Conservation (phyloP, 2,797 vertebrate species). For the Lagodon rhomboides region DNA sequence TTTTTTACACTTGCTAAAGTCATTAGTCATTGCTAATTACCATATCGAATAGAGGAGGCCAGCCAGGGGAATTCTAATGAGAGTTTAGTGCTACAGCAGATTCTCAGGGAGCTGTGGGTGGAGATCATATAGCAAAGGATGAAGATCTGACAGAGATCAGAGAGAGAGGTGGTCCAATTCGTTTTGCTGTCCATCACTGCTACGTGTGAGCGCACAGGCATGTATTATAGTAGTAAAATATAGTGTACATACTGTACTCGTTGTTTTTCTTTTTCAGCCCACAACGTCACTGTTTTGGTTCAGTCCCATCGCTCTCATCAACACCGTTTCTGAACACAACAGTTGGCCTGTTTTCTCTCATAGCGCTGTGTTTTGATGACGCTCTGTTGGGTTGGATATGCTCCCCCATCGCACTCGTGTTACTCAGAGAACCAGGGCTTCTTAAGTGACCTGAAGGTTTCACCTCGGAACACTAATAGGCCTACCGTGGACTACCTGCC, state of each 20-base stretch:
- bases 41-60: constrained; percentile 77
- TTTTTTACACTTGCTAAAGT: constrained; percentile 83
- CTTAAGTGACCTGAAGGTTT: neutral
- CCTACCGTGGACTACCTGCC: neutral
- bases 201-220: neutral
- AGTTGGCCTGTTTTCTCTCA: constrained; percentile 5
- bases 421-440: neutral
- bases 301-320: neutral
- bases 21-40: constrained; percentile 86
- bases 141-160: constrained; percentile 32
- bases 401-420: neutral
- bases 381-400: neutral
- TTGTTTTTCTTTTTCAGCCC: neutral
- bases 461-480: neutral
- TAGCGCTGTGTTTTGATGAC: neutral
- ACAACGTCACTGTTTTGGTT: neutral
- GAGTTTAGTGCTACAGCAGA: constrained; percentile 69
- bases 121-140: constrained; percentile 61
- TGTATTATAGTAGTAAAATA: neutral
- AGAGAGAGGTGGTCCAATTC: constrained; percentile 6
- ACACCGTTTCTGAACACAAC: neutral
- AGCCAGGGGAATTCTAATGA: constrained; percentile 80
- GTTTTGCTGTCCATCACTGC: constrained; percentile 34
- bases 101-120: constrained; percentile 62
- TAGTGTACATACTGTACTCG: neutral